Base-by-base conservation (phyloP, 2,797 vertebrate species). In the Sebastes trivittatus region DNA sequence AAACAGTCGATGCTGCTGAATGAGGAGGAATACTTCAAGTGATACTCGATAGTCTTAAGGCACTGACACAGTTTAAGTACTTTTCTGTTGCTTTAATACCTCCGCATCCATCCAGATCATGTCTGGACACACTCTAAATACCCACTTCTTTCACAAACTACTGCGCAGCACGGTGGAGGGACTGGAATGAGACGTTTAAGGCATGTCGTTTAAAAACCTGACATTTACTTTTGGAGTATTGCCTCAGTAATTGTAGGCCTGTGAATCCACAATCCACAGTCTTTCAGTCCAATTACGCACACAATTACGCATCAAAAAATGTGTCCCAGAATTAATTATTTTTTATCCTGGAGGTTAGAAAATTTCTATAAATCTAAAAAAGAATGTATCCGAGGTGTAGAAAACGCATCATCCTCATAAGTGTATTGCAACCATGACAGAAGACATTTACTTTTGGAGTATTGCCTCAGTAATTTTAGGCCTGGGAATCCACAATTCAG, bases 21-120 rank as follows among this genome's bases (percentile, higher is more conserved):
- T 29, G 74, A 88, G 71, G 66, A 85, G 66, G 68, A 77, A 83
- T 68, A 92, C 55, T 90, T 89, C 79, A 92, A 90, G 87, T 88
- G 72, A 82, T 34, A 80, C 82, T 87, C 42, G 14, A 91, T 92
- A 90, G 77, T 93, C 86, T 88, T 92, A 95, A 96, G 95, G 95
- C 95, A 95, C 94, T 91, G 91, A 87, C 87, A 91, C 88, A 87
- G 81, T 90, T 87, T 95, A 95, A 96, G 95, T 95, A 95, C 95
- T 95, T 93, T 91, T 87, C 75, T 85, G 88, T 93, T 93, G 88
- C 72, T 84, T 88, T 90, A 62, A 72, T 68, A 67, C 20, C 68
- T 69, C 62, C 30, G 58, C 65, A 67, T 70, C 56, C 20, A 36
- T 36, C 34, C 34, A 14, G 52, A 25, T 83, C 78, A 36, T 64